Evolutionary conservation across 1,140 invertebrate species (phyloP), one percentile per base, ranked within the genome.

Genomic region (Triops longicaudatus): DNA sequence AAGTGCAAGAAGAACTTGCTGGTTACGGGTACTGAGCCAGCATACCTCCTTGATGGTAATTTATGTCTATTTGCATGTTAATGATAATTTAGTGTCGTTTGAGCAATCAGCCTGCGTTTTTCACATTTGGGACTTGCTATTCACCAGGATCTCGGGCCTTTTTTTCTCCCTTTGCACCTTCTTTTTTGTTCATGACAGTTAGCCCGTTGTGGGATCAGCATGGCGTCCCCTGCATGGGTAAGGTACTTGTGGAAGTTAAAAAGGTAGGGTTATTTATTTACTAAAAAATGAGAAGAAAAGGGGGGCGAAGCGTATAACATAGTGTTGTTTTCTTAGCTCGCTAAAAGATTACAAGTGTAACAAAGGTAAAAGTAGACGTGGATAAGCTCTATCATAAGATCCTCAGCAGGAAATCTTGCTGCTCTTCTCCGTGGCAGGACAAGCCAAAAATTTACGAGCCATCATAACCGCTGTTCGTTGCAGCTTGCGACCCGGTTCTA

Each of bases 51-150:
- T 63, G 50, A 22, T 63, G 50, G 50, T 63, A 63, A 63, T 63
- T 63, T 63, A 63, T 63, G 50, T 63, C 50, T 63, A 63, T 63
- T 63, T 63, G 50, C 50, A 63, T 63, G 50, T 63, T 63, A 63
- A 63, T 63, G 50, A 63, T 63, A 63, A 63, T 63, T 63, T 63
- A 63, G 50, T 63, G 50, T 63, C 50, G 14, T 63, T 63, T 63
- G 50, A 14, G 50, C 50, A 63, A 63, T 63, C 50, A 63, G 5
- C 50, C 17, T 22, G 50, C 50, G 50, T 63, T 63, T 63, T 63
- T 63, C 9, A n/a, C 50, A 63, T 63, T 63, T 63, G 50, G 7
- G 31, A 63, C 50, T 63, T 14, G 50, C 50, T 6, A n/a, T 63
- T 22, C 14, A 63, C 14, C 17, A 22, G 50, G 6, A 63, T 63